Evolutionary conservation across 2,113 vertebrate species (phyloP).

Genomic region (Hydropotes inermis): DNA sequence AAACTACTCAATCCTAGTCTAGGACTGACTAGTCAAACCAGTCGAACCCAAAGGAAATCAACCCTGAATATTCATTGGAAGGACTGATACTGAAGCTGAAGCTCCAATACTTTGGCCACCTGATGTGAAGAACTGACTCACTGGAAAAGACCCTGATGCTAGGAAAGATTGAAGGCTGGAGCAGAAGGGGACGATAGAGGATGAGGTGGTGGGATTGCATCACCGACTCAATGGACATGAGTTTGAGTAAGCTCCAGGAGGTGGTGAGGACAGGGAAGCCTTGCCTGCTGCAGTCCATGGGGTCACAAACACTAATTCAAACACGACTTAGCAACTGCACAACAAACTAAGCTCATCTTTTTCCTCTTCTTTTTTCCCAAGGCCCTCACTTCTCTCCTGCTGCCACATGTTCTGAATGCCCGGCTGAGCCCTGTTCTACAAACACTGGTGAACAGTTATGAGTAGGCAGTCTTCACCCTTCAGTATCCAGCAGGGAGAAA

Average conservation of each 20-base stretch:
- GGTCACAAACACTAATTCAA: background rate
- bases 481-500: background rate
- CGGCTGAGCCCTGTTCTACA: background rate
- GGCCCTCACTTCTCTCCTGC: background rate
- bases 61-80: background rate
- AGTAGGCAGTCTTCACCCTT: background rate
- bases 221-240: background rate
- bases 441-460: background rate
- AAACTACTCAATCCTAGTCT: background rate
- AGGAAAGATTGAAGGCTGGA: background rate
- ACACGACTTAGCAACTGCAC: background rate
- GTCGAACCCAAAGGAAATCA: background rate
- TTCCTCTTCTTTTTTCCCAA: background rate
- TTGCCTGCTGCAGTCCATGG: background rate
- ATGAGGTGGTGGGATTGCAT: background rate
- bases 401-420: background rate
- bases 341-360: background rate
- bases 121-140: background rate
- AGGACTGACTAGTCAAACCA: background rate
- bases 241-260: background rate
- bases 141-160: background rate
- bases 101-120: background rate
- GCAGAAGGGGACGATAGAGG: background rate
- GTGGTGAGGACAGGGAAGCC: background rate
- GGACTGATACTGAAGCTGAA: background rate